Conservation (phyloP, 1,140 invertebrate genomes). For the Drosophila ironensis region DNA sequence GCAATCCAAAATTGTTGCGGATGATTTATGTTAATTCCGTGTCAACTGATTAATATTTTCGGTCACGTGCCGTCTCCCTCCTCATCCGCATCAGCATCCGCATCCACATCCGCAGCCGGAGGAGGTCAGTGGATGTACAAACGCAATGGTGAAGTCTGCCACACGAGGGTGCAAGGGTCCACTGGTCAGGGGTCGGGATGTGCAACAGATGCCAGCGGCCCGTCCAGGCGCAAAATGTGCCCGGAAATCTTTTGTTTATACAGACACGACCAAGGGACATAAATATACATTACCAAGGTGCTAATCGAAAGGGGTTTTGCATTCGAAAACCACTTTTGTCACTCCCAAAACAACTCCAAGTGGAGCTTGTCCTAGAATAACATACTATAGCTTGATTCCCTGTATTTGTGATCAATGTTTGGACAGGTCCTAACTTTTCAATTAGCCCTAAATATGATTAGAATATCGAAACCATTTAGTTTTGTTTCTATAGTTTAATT, state of each 20-base stretch:
- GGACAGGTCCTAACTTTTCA: no score
- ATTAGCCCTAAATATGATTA: no score
- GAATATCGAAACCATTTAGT: no score
- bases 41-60: slow-evolving; percentile 80
- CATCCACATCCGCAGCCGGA: slow-evolving; percentile 22
- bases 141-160: not conserved
- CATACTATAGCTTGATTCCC: no score
- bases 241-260: slow-evolving; percentile 29
- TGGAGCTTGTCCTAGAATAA: no score
- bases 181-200: slow-evolving; percentile 6
- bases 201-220: slow-evolving; percentile 65
- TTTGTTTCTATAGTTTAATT: no score
- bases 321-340: no score
- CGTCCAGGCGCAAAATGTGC: slow-evolving; percentile 31
- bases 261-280: slow-evolving; percentile 47
- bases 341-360: no score
- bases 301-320: no score
- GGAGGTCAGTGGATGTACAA: not conserved
- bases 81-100: slow-evolving; percentile 42
- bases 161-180: slow-evolving; percentile 7
- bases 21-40: slow-evolving; percentile 80
- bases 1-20: slow-evolving; percentile 65
- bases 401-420: no score
- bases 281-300: slow-evolving; percentile 36
- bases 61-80: slow-evolving; percentile 73